Evolutionary conservation across 2,113 vertebrate genomes (phyloP), one percentile per base, ranked within the genome.

Genomic region (Macquaria australasica): DNA sequence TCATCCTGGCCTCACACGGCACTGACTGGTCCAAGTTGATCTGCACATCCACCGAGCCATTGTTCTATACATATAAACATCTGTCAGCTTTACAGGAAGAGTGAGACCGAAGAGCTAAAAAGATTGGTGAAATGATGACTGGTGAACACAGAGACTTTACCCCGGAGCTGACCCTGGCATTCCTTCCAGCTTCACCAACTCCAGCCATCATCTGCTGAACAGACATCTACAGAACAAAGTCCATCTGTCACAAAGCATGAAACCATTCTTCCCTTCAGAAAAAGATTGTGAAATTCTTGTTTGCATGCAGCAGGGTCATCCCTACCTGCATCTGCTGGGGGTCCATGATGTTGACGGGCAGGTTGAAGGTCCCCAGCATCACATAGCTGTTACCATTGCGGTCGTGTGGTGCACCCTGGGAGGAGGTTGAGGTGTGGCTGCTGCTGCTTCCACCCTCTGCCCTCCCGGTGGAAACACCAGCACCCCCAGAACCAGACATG

Each of bases 281-380:
- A 69, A 41, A 79, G 0, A 21, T 0, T 28, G 39, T 39, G 23
- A 12, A 4, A 45, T 34, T 28, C 34, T 8, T 4, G 21, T 37
- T 18, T 45, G 9, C n/a, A n/a, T 5, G 45, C 12, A 71, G 53
- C 14, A 23, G 0, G 14, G 8, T n/a, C 31, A 34, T 21, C 3
- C 69, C 58, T 73, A 95, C 95, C 93, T 95, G 94, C 50, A 95
- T 90, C 83, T 95, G 93, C 86, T 96, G 93, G 0, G 94, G 92
- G 64, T 95, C 94, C 91, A 95, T 95, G 75, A 96, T 92, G 92
- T 96, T 97, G 88, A 97, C 94, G 6, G 97, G 97, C 67, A 97
- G 93, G 85, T 97, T 97, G 93, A 97, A 97, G 82, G 96, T 97
- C 56, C 97, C 97, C 91, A 97, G 95, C 97, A 97, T 97, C 78